Evolutionary conservation across 2,113 vertebrate species (phyloP).

Genomic region (Rhipidura dahli): DNA sequence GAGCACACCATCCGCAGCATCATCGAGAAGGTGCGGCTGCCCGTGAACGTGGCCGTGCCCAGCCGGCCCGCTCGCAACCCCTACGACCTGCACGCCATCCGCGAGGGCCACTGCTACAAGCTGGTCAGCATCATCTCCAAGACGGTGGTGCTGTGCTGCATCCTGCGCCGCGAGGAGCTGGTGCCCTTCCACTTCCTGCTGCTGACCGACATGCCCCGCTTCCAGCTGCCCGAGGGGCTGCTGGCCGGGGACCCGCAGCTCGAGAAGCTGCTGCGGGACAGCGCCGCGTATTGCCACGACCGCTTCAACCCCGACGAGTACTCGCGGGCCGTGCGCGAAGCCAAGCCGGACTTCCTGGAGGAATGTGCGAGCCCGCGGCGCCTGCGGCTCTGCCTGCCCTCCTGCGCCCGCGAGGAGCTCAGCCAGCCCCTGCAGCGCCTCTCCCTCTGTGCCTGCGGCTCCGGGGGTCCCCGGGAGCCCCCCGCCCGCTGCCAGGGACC

Average conservation of each 20-base stretch:
- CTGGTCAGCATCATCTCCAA: conserved; percentile 96
- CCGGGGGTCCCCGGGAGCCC: conserved; percentile 56
- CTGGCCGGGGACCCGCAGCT: conserved; percentile 80
- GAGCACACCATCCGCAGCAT: conserved; percentile 97
- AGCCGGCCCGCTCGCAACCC: conserved; percentile 88
- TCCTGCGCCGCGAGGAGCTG: conserved; percentile 85
- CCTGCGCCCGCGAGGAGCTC: conserved; percentile 72
- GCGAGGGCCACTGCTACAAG: conserved; percentile 97
- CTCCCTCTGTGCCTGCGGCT: conserved; percentile 77
- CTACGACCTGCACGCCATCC: conserved; percentile 91
- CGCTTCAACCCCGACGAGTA: conserved; percentile 93
- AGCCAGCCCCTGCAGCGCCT: conserved; percentile 76
- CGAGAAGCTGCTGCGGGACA: conserved; percentile 87
- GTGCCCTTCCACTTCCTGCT: conserved; percentile 92
- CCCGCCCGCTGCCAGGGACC: neutral
- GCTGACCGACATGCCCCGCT: conserved; percentile 91
- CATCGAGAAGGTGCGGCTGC: conserved; percentile 94
- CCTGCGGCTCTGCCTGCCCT: conserved; percentile 82
- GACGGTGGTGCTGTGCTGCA: conserved; percentile 94
- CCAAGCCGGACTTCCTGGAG: conserved; percentile 85
- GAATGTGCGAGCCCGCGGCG: conserved; percentile 87
- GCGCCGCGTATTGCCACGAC: conserved; percentile 82
- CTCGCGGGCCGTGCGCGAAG: conserved; percentile 90
- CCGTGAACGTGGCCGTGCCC: conserved; percentile 93
- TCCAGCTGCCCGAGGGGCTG: conserved; percentile 88